These are phyloP conservation scores for Drosophila persimilis DNA, from an alignment of 1,140 invertebrate genomes.

Conservation along the genomic window DNA sequence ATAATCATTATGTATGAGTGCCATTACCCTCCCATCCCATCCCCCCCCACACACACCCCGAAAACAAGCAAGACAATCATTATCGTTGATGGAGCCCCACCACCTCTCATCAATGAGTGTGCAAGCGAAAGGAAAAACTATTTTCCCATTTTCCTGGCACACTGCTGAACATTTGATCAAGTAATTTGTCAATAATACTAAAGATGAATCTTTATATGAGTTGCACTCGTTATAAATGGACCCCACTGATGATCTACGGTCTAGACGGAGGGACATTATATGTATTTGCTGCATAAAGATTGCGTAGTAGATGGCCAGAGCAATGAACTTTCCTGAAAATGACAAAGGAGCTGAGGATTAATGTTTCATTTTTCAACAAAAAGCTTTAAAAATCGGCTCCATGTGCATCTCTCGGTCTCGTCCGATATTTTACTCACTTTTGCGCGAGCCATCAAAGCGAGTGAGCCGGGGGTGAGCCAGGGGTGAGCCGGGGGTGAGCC, in stretches of 20 bases:
- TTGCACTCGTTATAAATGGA: not conserved
- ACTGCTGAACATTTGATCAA: slow-evolving; percentile 45
- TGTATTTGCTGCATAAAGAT: not conserved
- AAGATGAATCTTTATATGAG: slow-evolving; percentile 16
- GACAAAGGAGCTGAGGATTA: no score
- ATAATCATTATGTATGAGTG: slow-evolving; percentile 76
- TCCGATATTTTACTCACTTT: no score
- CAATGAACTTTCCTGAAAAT: not conserved
- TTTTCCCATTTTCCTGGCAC: slow-evolving; percentile 37
- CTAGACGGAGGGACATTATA: not conserved
- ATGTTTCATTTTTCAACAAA: no score
- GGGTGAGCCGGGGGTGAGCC: no score
- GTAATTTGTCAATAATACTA: slow-evolving; percentile 67
- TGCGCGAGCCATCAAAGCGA: no score
- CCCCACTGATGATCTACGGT: not conserved
- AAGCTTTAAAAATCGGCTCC: no score
- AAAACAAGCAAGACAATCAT: slow-evolving; percentile 56
- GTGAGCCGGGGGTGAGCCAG: no score
- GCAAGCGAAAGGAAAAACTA: slow-evolving; percentile 40
- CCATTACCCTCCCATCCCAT: slow-evolving; percentile 48
- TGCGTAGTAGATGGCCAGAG: not conserved
- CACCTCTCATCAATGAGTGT: not conserved
- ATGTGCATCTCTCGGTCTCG: no score
- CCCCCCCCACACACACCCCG: slow-evolving; percentile 6
- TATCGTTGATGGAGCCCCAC: slow-evolving; percentile 46